Percentiles rank a stretch among this genome's conserved stretches.
phyloP scores from a whole-genome alignment of 2,797 vertebrate genomes.

The Enteromius anoplus region DNA sequence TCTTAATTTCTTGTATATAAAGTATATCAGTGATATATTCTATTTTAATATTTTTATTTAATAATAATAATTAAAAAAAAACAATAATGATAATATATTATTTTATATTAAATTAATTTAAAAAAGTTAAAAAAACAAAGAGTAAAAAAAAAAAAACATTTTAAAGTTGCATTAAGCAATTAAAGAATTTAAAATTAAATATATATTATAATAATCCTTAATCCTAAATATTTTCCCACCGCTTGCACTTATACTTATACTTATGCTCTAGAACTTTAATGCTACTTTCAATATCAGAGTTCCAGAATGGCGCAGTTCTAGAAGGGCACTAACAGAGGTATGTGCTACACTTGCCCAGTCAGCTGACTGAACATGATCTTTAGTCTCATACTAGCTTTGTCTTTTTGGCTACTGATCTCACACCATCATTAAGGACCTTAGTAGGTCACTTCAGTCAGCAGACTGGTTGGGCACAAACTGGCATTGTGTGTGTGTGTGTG shows the following conservation, averaged over 20 bases:
- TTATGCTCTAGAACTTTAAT: background rate
- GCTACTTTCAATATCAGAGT: background rate
- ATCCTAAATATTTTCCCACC: background rate
- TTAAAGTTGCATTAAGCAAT: background rate
- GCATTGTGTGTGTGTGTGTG: background rate
- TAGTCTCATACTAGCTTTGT: conserved; percentile 27
- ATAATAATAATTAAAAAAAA: background rate
- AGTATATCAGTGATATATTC: background rate
- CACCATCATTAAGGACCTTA: conserved; percentile 11
- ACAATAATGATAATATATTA: too few species aligned
- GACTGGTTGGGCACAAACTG: conserved; percentile 12
- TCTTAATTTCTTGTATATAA: background rate
- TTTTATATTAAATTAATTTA: too few species aligned
- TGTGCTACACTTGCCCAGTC: conserved; percentile 21
- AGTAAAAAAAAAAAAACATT: background rate
- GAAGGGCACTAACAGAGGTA: background rate
- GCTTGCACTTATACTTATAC: background rate
- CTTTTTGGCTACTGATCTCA: conserved; percentile 26
- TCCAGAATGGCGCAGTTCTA: background rate
- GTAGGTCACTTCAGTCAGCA: conserved; percentile 31
- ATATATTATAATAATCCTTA: too few species aligned
- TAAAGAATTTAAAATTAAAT: background rate
- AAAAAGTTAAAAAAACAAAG: too few species aligned
- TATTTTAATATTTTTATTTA: background rate
- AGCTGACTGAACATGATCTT: conserved; percentile 27